Evolutionary conservation across 2,113 vertebrate species (phyloP).

Genomic region (Brachionichthys hirsutus): DNA sequence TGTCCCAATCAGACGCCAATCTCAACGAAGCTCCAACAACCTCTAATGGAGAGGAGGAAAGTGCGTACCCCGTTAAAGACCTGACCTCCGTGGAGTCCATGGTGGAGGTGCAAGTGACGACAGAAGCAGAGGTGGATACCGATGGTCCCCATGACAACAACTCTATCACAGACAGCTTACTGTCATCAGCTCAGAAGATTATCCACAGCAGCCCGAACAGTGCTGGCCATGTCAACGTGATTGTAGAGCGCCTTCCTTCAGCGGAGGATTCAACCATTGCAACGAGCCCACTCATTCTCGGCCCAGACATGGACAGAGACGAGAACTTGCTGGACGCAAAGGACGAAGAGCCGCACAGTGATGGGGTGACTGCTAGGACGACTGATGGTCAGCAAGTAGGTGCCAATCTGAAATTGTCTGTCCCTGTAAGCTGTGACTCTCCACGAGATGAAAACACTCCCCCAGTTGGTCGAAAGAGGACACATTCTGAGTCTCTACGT

Average conservation of each 20-base stretch:
- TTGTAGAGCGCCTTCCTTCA: constrained; percentile 93
- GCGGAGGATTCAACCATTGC: constrained; percentile 84
- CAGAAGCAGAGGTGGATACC: constrained; percentile 79
- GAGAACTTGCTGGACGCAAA: constrained; percentile 65
- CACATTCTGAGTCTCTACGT: constrained; percentile 92
- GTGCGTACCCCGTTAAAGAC: constrained; percentile 62
- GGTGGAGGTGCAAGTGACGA: constrained; percentile 80
- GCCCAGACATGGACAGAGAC: constrained; percentile 75
- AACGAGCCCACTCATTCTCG: constrained; percentile 83
- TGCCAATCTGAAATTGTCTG: constrained; percentile 21
- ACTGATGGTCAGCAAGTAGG: constrained; percentile 61
- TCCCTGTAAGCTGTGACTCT: constrained; percentile 20
- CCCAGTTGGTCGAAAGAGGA: constrained; percentile 86
- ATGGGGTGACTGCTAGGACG: constrained; percentile 73
- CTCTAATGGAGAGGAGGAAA: constrained; percentile 58
- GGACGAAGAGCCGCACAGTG: constrained; percentile 3
- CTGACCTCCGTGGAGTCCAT: constrained; percentile 72
- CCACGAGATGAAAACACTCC: constrained; percentile 86
- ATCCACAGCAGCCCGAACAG: constrained; percentile 89
- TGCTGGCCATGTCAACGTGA: constrained; percentile 93
- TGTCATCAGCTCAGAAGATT: constrained; percentile 96
- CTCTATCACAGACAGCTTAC: constrained; percentile 81
- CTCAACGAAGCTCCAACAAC: constrained; percentile 46
- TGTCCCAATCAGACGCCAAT: constrained; percentile 42
- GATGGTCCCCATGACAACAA: constrained; percentile 29